Percentiles rank a stretch among this genome's conserved stretches.
These are phyloP conservation scores for Brachynemurus nebulosus DNA, from an alignment of 2,888 invertebrate genomes.

Conservation along the genomic window DNA sequence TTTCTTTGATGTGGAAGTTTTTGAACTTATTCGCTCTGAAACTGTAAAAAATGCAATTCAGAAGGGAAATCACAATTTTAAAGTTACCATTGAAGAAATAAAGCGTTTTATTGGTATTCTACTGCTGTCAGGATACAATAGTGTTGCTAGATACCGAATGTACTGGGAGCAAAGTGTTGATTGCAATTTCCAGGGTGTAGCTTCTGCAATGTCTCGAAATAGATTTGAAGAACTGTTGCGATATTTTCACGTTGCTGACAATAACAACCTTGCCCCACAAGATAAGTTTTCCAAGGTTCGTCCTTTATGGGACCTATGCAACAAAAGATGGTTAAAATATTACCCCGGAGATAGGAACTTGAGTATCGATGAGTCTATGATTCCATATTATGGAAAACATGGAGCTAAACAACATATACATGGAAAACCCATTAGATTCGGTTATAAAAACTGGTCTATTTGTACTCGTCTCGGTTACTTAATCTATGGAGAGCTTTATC, in stretches of 20 bases:
- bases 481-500: neutral
- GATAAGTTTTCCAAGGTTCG: neutral
- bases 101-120: neutral
- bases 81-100: slow-evolving; percentile 2
- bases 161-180: neutral
- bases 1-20: no score
- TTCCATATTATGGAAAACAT: neutral
- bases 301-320: neutral
- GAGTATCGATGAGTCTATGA: neutral
- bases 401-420: neutral
- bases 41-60: no score
- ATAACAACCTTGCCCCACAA: neutral
- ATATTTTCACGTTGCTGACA: neutral
- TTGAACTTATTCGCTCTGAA: no score
- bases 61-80: no score
- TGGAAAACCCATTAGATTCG: neutral
- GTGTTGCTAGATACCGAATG: neutral
- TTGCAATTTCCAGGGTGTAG: neutral
- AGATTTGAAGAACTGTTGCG: neutral
- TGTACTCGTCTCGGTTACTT: neutral
- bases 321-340: neutral
- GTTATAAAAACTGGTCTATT: neutral
- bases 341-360: neutral
- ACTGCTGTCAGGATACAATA: neutral
- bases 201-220: neutral